Conservation (phyloP, 2,888 invertebrate species). For the Lypha dubia region DNA sequence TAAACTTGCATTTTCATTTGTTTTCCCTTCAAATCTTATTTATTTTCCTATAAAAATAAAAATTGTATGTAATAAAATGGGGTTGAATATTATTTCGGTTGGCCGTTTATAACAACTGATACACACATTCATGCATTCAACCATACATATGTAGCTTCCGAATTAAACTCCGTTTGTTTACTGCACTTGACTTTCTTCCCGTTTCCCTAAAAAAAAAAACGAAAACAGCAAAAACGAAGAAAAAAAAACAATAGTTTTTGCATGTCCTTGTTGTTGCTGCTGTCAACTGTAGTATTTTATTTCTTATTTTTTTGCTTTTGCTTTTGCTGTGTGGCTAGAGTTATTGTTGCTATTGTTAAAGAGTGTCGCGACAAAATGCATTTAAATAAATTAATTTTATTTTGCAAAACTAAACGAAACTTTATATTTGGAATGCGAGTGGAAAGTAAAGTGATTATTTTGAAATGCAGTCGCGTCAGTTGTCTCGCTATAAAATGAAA, state of each 20-base stretch:
- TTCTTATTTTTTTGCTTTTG: conserved; percentile 44
- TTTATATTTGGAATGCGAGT: conserved; percentile 32
- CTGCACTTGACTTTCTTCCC: conserved; percentile 48
- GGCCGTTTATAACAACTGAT: conserved; percentile 2
- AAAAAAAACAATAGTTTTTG: conserved; percentile 39
- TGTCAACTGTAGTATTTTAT: conserved; percentile 14
- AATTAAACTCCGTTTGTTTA: conserved; percentile 37
- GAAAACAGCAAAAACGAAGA: conserved; percentile 16
- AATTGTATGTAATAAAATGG: conserved; percentile 22
- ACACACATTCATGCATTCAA: not conserved
- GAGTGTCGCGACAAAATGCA: conserved; percentile 82
- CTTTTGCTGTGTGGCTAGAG: conserved; percentile 36
- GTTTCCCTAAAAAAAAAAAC: conserved; percentile 30
- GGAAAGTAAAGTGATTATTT: conserved; percentile 58
- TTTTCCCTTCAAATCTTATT: conserved; percentile 40
- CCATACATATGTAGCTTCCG: not conserved
- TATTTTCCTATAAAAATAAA: conserved; percentile 26
- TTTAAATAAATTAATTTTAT: conserved; percentile 81
- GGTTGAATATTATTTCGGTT: conserved; percentile 44
- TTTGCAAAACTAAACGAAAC: conserved; percentile 47
- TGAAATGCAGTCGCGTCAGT: conserved; percentile 77
- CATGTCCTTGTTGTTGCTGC: conserved; percentile 65
- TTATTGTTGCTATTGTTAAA: conserved; percentile 70
- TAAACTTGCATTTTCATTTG: conserved; percentile 69
- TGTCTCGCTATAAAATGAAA: conserved; percentile 52